These are phyloP conservation scores for Zaprionus lineosus DNA, from an alignment of 2,888 invertebrate genomes.

Conservation along the genomic window DNA sequence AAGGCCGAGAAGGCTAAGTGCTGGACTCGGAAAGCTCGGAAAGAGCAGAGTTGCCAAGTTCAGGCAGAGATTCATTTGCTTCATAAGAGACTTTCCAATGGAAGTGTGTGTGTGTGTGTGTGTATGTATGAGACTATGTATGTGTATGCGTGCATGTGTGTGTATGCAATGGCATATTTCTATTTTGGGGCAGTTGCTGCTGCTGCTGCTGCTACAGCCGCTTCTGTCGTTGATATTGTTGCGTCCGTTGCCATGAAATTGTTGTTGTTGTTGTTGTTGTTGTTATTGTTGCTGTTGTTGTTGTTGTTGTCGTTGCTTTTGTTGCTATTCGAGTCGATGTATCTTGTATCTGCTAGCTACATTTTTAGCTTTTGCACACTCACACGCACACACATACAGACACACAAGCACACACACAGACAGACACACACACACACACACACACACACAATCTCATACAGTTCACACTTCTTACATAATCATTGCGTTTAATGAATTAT, in stretches of 20 bases:
- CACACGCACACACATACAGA: slow-evolving; percentile 47
- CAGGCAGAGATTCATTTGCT: no score
- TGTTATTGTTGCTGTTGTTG: slow-evolving; percentile 42
- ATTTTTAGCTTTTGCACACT: slow-evolving; percentile 47
- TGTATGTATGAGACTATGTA: not conserved
- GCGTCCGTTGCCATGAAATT: slow-evolving; percentile 3
- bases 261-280: slow-evolving; percentile 1
- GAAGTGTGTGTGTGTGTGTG: slow-evolving; percentile 8
- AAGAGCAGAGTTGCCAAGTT: no score
- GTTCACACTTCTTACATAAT: slow-evolving; percentile 60
- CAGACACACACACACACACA: slow-evolving; percentile 40
- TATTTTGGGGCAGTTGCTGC: slow-evolving; percentile 53
- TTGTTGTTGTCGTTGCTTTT: slow-evolving; percentile 25
- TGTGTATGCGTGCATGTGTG: slow-evolving; percentile 16
- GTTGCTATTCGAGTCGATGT: no score
- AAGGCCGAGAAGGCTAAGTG: no score
- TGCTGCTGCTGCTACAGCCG: slow-evolving; percentile 15
- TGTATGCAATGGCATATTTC: slow-evolving; percentile 51
- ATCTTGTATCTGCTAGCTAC: slow-evolving; percentile 44
- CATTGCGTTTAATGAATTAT: slow-evolving; percentile 25
- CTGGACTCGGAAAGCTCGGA: no score
- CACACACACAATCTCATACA: not conserved
- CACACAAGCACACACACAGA: slow-evolving; percentile 43
- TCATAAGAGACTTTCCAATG: no score
- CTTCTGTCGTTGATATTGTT: slow-evolving; percentile 10